Percentiles rank a stretch among this genome's conserved stretches.
Conservation (phyloP, 92 coral and sea anemone genomes). For the Meandrina meandrites region DNA sequence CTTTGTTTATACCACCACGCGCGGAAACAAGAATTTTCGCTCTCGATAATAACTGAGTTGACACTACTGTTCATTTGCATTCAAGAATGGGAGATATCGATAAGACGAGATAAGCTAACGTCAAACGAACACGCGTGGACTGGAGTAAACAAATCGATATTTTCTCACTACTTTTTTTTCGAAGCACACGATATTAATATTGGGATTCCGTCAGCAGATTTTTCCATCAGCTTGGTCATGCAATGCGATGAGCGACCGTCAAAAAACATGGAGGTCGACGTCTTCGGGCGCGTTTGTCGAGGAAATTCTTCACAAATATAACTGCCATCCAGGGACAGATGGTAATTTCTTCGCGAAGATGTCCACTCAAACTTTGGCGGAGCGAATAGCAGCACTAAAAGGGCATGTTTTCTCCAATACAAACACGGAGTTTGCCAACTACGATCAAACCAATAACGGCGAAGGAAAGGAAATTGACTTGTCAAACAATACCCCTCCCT, state of each 20-base stretch:
- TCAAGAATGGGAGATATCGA: constrained; percentile 11
- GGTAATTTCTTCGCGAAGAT: constrained; percentile 53
- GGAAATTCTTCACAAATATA: constrained; percentile 73
- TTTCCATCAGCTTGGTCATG: constrained; percentile 14
- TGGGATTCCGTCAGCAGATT: constrained; percentile 7
- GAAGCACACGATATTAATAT: constrained; percentile 19
- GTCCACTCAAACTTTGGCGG: constrained; percentile 72
- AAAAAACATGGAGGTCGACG: constrained; percentile 43
- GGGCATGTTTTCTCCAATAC: constrained; percentile 77
- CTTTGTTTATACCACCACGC: neutral
- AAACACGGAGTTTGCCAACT: constrained; percentile 53
- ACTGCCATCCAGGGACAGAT: constrained; percentile 38
- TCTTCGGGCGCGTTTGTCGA: constrained; percentile 47
- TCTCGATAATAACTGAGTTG: neutral
- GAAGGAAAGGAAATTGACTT: constrained; percentile 63
- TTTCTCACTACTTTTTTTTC: neutral
- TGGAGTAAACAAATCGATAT: constrained; percentile 23
- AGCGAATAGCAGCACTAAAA: constrained; percentile 66
- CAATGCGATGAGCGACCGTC: constrained; percentile 26
- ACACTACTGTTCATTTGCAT: neutral
- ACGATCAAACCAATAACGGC: constrained; percentile 76
- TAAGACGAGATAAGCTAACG: constrained; percentile 17
- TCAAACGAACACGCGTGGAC: constrained; percentile 27
- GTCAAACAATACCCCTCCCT: constrained; percentile 77
- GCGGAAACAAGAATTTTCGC: constrained; percentile 3